These are phyloP conservation scores for Micoletzkya japonica DNA, from an alignment of 2,888 invertebrate genomes.

Conservation along the genomic window DNA sequence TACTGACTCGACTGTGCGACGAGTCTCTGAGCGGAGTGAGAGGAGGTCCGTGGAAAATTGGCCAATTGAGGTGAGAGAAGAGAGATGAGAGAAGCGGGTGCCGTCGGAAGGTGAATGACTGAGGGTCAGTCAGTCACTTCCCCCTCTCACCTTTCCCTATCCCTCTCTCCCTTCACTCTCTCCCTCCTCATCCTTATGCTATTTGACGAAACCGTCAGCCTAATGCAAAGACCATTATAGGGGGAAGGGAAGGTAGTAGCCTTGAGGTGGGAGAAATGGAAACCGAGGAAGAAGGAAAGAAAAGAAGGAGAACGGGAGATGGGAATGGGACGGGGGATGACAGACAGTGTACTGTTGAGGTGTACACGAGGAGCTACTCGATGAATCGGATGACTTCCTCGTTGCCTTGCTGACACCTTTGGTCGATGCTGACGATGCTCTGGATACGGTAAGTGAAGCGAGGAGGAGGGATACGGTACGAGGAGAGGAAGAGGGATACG, in stretches of 20 bases:
- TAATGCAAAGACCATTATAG: not conserved
- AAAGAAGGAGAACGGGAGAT: too few species aligned
- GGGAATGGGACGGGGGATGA: too few species aligned
- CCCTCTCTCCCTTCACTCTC: not conserved
- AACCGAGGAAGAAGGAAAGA: too few species aligned
- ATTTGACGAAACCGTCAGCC: not conserved
- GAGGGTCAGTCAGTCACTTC: not conserved
- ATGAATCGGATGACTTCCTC: constrained; percentile 48
- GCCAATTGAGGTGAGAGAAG: not conserved
- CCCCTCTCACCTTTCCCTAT: not conserved
- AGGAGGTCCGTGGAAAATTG: not conserved
- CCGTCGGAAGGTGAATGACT: not conserved
- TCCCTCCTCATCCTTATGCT: not conserved
- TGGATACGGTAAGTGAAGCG: constrained; percentile 35
- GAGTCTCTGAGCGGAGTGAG: not conserved
- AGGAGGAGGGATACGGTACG: too few species aligned
- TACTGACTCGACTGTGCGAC: not conserved
- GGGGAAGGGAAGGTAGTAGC: not conserved
- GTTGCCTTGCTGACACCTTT: constrained; percentile 47
- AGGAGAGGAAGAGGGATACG: too few species aligned
- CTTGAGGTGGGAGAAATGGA: too few species aligned
- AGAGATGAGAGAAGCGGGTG: not conserved
- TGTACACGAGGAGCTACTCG: constrained; percentile 46
- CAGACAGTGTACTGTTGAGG: constrained; percentile 40
- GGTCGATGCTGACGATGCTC: constrained; percentile 45